Conservation (phyloP, 2,113 vertebrate genomes). For the Sinocyclocheilus grahami region DNA sequence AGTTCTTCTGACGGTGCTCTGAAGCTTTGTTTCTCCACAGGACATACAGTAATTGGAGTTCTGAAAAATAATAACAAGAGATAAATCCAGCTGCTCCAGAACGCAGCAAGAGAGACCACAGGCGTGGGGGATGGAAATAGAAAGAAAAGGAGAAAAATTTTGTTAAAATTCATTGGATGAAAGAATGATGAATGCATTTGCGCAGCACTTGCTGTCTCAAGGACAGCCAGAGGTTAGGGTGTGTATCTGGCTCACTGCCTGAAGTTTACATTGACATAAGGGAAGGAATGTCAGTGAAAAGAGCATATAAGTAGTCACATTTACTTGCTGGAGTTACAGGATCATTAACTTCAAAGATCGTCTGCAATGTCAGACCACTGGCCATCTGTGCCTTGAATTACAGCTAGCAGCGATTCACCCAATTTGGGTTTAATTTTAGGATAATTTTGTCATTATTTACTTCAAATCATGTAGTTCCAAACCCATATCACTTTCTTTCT, state of each 20-base stretch:
- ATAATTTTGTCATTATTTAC: neutral
- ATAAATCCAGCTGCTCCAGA: constrained; percentile 64
- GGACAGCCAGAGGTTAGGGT: constrained; percentile 70
- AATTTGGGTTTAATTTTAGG: neutral
- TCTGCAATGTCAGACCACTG: neutral
- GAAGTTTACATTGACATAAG: constrained; percentile 6
- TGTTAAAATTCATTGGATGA: constrained; percentile 75
- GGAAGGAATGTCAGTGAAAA: neutral
- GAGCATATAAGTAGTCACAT: neutral
- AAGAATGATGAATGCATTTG: constrained; percentile 70
- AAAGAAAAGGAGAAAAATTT: constrained; percentile 44
- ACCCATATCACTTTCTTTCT: neutral
- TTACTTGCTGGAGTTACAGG: neutral
- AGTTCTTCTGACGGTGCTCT: constrained; percentile 52
- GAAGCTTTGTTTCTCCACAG: constrained; percentile 67
- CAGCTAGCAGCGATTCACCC: neutral
- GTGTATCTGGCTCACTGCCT: constrained; percentile 60
- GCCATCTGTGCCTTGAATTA: constrained; percentile 5
- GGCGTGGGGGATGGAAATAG: constrained; percentile 26
- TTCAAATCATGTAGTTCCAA: neutral
- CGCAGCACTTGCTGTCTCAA: constrained; percentile 54
- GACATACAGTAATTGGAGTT: constrained; percentile 66
- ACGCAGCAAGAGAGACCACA: constrained; percentile 33
- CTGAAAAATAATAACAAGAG: constrained; percentile 69
- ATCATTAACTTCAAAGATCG: neutral